phyloP scores from a whole-genome alignment of 2,113 vertebrate species.

The Nothoprocta perdicaria region DNA sequence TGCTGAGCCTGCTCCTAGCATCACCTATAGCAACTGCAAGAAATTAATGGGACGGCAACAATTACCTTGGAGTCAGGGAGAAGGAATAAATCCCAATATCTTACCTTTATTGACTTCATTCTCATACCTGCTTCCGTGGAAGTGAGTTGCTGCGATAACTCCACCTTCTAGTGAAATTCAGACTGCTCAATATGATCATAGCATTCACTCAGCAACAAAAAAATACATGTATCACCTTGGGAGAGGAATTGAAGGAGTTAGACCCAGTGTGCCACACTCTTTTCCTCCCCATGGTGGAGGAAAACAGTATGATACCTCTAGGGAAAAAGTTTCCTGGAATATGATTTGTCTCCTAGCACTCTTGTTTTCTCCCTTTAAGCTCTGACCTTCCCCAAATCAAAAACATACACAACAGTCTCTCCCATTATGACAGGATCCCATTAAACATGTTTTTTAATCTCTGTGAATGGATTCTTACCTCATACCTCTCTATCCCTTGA shows the following conservation, averaged over 20 bases:
- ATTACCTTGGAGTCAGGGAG: rapidly evolving
- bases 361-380: background rate
- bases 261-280: rapidly evolving
- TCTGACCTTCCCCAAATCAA: background rate
- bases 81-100: background rate
- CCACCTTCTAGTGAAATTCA: constrained; percentile 2
- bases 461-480: background rate
- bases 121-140: rapidly evolving
- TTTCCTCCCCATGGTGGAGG: rapidly evolving
- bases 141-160: background rate
- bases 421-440: background rate
- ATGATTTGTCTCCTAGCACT: background rate
- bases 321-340: background rate
- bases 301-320: background rate
- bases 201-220: background rate
- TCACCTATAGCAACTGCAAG: background rate
- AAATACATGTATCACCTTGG: background rate
- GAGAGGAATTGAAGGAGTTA: background rate
- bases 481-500: background rate
- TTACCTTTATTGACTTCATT: background rate
- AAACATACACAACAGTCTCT: background rate
- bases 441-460: background rate
- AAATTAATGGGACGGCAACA: background rate
- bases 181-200: background rate
- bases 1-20: background rate